A percentile compares a stretch with the other conserved stretches of the same genome.
phyloP scores from a whole-genome alignment of 2,113 vertebrate species.

The Brachypteracias leptosomus region DNA sequence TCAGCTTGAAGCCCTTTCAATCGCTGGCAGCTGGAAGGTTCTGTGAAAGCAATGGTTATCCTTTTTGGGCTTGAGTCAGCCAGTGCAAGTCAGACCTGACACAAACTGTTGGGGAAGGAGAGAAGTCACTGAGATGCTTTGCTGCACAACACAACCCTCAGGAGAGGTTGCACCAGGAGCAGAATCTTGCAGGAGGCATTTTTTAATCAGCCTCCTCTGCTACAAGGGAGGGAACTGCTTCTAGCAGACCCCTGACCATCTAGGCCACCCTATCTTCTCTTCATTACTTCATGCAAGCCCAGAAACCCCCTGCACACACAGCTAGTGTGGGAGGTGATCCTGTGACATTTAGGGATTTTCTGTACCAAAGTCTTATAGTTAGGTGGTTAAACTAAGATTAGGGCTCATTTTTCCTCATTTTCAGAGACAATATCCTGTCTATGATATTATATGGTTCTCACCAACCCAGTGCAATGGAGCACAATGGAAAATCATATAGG shows the following conservation, averaged over 20 bases:
- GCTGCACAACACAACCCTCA: background rate
- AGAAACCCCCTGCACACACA: rapidly evolving
- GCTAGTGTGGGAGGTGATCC: background rate
- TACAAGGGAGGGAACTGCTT: background rate
- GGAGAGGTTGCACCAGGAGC: background rate
- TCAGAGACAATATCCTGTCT: background rate
- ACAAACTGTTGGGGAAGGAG: background rate
- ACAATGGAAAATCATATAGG: background rate
- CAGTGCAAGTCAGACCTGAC: background rate
- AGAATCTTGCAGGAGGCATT: background rate
- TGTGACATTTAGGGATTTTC: background rate
- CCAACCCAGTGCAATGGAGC: background rate
- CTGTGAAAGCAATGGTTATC: background rate
- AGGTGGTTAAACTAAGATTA: background rate
- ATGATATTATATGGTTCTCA: rapidly evolving
- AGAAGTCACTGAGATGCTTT: background rate
- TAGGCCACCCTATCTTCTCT: background rate
- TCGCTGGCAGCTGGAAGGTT: background rate
- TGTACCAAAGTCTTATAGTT: background rate
- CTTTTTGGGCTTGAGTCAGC: background rate
- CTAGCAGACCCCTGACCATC: background rate
- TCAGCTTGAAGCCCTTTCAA: background rate
- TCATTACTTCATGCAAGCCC: background rate
- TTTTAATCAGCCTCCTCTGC: background rate
- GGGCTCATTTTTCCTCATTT: background rate